Evolutionary conservation across 1,140 invertebrate genomes (phyloP).

Genomic region (Laodelphax striatellus): DNA sequence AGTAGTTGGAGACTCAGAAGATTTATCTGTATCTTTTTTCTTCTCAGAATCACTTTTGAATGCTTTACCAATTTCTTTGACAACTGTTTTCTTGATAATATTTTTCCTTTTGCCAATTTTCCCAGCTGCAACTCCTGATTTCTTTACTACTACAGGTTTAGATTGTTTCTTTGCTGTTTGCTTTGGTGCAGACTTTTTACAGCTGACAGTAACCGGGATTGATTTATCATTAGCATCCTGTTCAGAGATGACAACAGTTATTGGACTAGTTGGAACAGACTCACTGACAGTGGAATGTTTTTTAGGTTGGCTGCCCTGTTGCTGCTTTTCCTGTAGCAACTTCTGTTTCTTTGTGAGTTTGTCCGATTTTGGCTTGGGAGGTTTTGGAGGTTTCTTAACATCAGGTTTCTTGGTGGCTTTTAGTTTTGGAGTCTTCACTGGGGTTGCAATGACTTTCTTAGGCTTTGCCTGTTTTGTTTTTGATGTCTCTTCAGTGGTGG

Average conservation of each 20-base stretch:
- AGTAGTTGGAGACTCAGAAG: not conserved
- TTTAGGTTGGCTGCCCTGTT: not conserved
- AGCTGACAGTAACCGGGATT: not conserved
- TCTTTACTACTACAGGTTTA: not conserved
- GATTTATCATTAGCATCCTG: slow-evolving; percentile 2
- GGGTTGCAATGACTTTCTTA: slow-evolving; percentile 10
- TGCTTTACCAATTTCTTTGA: not conserved
- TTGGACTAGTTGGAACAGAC: slow-evolving; percentile 1
- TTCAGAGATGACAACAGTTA: slow-evolving; percentile 2
- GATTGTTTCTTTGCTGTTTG: not conserved
- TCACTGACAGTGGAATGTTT: slow-evolving; percentile 5
- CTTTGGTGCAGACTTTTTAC: not conserved
- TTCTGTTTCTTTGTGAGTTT: slow-evolving; percentile 10
- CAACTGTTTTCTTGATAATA: not conserved
- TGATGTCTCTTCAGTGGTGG: not conserved
- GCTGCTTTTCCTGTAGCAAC: not conserved
- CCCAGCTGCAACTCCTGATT: slow-evolving; percentile 7
- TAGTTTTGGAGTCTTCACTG: not conserved
- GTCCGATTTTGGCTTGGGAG: not conserved
- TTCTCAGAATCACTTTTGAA: not conserved
- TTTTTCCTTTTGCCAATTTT: slow-evolving; percentile 1
- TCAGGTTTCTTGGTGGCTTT: slow-evolving; percentile 8
- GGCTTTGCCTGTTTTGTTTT: slow-evolving; percentile 3
- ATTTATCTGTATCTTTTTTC: not conserved
- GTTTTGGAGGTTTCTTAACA: slow-evolving; percentile 1